A percentile compares a stretch with the other conserved stretches of the same genome.
phyloP scores from a whole-genome alignment of 1,140 invertebrate genomes.

The Leptopilina clavipes region DNA sequence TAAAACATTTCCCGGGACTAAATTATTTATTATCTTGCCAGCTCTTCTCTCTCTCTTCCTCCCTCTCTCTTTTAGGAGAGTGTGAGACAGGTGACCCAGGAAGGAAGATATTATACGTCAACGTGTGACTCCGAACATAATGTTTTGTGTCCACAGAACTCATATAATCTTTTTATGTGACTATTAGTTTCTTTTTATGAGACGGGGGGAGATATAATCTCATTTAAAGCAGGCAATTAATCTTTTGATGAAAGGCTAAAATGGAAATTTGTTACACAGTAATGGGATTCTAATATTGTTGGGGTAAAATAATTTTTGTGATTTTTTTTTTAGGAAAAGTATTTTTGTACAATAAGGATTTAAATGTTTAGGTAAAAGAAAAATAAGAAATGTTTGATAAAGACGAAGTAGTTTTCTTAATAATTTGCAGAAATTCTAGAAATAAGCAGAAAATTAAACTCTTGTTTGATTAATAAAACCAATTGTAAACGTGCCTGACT shows the following conservation, averaged over 20 bases:
- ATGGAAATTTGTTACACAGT: background rate
- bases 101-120: constrained; percentile 59
- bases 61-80: background rate
- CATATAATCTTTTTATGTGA: constrained; percentile 41
- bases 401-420: too few relatives aligned
- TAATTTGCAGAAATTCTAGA: too few relatives aligned
- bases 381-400: too few relatives aligned
- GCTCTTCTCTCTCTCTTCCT: constrained; percentile 35
- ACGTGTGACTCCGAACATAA: constrained; percentile 44
- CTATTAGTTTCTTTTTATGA: constrained; percentile 25
- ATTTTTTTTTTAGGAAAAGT: too few relatives aligned
- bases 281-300: too few relatives aligned
- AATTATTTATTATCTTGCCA: constrained; percentile 61
- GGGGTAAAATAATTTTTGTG: too few relatives aligned
- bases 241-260: background rate
- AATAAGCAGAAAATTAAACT: too few relatives aligned
- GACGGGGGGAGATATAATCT: background rate
- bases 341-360: too few relatives aligned
- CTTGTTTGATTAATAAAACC: too few relatives aligned
- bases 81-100: constrained; percentile 46
- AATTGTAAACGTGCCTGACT: too few relatives aligned
- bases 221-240: background rate
- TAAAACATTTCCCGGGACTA: constrained; percentile 57
- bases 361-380: too few relatives aligned
- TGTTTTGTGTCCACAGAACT: constrained; percentile 40